Base-by-base conservation (phyloP, 2,797 vertebrate genomes). In the Manis javanica region DNA sequence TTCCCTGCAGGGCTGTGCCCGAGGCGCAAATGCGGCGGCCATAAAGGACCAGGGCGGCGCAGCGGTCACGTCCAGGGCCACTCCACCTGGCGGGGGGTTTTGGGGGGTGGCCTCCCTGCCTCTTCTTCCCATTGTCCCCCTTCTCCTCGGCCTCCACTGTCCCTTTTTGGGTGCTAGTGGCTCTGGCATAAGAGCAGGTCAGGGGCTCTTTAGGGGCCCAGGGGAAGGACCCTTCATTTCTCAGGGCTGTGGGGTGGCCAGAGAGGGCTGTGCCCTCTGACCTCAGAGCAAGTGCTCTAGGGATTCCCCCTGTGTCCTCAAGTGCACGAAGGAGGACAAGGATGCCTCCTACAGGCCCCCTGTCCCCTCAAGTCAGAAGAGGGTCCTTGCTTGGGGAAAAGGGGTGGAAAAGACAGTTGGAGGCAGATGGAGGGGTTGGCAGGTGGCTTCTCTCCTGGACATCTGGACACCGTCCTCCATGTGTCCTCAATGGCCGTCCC, bases 1-100 rank as follows among this genome's bases (percentile, higher is more conserved):
- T 2, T 78, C 71, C 95, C 90, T 53, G 59, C 0, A 0, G 94
- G 4, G 71, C 42, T 0, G 1, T 82, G 81, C 46, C 57, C 0
- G 0, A 46, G 88, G 0, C 24, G 1, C 31, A 24, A 78, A 39
- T 0, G 5, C 18, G 0, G 7, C 0, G 12, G 0, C 2, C 16
- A 6, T 4, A 12, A 64, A 2, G 10, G 69, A 10, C 49, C 31
- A 55, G 37, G 69, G 1, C 21, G 7, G 9, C 46, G 49, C 3
- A 5, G 26, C 57, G 57, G 63, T 34, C 57, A 3, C 13, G 9
- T 24, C 5, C 7, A 7, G 4, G 2, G 12, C 34, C 6, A 3
- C 46, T 29, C n/a, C 14, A 64, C 39, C 1, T 1, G 7, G 16
- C 18, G 1, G n/a, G 81, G 18, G 49, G 7, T 3, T 23, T 1